phyloP scores from a whole-genome alignment of 2,888 invertebrate genomes.

The Diadegma fenestrale region DNA sequence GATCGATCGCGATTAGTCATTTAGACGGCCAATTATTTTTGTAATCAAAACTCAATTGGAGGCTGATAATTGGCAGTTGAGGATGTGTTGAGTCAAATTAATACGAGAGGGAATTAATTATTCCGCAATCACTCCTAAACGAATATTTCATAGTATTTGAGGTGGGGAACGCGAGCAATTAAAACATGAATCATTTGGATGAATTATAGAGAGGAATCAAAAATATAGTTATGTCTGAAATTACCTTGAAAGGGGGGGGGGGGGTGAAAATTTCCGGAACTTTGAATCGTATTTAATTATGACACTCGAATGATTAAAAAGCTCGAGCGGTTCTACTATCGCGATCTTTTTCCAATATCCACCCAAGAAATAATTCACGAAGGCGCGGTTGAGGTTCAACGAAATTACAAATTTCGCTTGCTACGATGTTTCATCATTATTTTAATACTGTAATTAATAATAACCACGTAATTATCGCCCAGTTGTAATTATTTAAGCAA shows the following conservation, averaged over 20 bases:
- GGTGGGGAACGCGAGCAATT: neutral
- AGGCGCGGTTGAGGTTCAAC: neutral
- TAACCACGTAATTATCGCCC: neutral
- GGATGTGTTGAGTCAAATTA: neutral
- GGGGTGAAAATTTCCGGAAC: neutral
- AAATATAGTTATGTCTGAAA: neutral
- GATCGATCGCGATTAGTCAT: neutral
- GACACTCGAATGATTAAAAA: neutral
- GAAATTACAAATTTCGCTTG: neutral
- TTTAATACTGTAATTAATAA: neutral
- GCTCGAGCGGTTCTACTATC: neutral
- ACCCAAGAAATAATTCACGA: neutral
- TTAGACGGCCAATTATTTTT: neutral
- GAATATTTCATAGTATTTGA: neutral
- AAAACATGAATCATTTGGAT: neutral
- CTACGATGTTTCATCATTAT: neutral
- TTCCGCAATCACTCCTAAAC: neutral
- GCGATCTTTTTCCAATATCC: no score
- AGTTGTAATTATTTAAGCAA: neutral
- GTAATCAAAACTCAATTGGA: constrained; percentile 1
- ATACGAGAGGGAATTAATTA: neutral
- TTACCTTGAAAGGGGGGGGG: no score
- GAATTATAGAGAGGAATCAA: neutral
- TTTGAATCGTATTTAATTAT: constrained; percentile 4
- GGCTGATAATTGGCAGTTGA: neutral